Percentiles rank a stretch among this genome's conserved stretches.
Evolutionary conservation across 2,113 vertebrate genomes (phyloP).

Genomic region (Urocynchramus pylzowi): DNA sequence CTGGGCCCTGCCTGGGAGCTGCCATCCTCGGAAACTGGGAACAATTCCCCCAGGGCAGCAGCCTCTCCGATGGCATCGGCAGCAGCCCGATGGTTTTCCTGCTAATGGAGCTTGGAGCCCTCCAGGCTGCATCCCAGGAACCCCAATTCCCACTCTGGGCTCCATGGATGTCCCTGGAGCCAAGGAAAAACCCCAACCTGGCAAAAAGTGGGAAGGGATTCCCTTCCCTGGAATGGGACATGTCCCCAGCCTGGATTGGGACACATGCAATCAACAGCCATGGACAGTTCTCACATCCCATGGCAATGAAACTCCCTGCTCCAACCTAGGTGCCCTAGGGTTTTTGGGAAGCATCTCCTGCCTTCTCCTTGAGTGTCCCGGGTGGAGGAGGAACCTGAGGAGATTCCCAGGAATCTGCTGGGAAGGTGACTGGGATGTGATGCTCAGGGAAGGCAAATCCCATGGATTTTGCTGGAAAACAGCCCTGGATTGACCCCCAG

Average conservation of each 20-base stretch:
- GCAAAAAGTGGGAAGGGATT: background rate
- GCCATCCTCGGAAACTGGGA: background rate
- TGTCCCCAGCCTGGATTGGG: background rate
- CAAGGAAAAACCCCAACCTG: background rate
- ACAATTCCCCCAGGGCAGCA: background rate
- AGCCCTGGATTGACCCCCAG: background rate
- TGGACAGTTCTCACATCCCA: fast-evolving
- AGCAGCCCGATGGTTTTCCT: fast-evolving
- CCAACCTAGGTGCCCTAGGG: background rate
- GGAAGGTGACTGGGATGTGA: background rate
- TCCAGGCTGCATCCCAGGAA: background rate
- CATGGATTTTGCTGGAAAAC: background rate
- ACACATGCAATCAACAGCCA: background rate
- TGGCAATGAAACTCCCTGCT: background rate
- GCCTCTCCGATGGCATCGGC: fast-evolving
- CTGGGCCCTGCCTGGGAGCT: background rate
- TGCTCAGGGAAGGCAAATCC: background rate
- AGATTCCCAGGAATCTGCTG: background rate
- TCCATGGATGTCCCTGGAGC: background rate
- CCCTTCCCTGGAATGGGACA: background rate
- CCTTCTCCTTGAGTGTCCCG: background rate
- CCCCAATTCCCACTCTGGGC: background rate
- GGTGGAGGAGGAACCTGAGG: background rate
- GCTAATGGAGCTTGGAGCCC: background rate
- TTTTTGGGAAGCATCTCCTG: background rate